Percentiles rank a stretch among this genome's conserved stretches.
phyloP scores from a whole-genome alignment of 2,113 vertebrate genomes.

The Xenopus borealis region DNA sequence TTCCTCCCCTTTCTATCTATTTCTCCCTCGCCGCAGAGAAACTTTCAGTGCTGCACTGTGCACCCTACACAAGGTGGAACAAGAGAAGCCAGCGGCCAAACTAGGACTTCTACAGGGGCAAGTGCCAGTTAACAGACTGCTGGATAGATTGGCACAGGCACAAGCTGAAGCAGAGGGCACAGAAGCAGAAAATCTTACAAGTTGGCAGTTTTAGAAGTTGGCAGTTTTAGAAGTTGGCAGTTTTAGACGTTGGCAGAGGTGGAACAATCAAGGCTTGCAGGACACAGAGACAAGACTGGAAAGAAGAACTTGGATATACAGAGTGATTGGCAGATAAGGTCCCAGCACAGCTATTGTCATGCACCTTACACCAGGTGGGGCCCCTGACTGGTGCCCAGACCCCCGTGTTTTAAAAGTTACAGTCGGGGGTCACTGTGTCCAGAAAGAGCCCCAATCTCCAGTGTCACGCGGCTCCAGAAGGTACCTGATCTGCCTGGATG shows the following conservation, averaged over 20 bases:
- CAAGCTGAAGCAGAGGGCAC: not conserved
- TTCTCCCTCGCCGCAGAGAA: slow-evolving; percentile 1
- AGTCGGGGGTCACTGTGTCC: slow-evolving; percentile 34
- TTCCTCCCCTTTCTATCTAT: slow-evolving; percentile 27
- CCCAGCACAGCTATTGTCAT: not conserved
- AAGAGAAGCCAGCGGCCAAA: not conserved
- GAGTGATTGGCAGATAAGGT: too few species aligned
- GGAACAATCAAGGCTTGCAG: too few species aligned
- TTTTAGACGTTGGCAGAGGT: not conserved
- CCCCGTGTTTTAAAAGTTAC: slow-evolving; percentile 39
- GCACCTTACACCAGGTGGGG: slow-evolving; percentile 36
- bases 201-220: not conserved
- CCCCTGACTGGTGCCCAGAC: slow-evolving; percentile 40
- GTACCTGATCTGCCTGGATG: slow-evolving; percentile 19
- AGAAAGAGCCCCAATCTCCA: slow-evolving; percentile 12
- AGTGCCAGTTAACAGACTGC: not conserved
- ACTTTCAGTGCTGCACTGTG: not conserved
- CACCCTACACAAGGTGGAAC: not conserved
- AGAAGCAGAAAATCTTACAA: not conserved
- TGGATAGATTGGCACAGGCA: not conserved
- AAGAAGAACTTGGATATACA: not conserved
- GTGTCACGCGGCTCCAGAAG: not conserved
- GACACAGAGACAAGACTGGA: not conserved
- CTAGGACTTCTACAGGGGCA: too few species aligned
- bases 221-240: not conserved